Evolutionary conservation across 2,888 invertebrate genomes (phyloP).

Genomic region (Drosophila mercatorum): DNA sequence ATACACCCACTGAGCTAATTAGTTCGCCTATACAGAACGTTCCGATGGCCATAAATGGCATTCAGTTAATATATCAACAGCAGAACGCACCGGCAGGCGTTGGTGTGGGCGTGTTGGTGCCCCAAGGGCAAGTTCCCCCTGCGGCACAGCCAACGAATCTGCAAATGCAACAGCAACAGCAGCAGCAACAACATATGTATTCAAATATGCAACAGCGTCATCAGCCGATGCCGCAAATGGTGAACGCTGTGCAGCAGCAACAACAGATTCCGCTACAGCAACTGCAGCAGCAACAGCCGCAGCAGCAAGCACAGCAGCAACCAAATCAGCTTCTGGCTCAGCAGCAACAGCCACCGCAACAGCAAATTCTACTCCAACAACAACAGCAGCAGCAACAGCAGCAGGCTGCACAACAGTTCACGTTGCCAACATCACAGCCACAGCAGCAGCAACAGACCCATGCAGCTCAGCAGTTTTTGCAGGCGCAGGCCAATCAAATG

Average conservation of each 20-base stretch:
- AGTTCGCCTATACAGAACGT: constrained; percentile 67
- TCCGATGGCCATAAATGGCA: constrained; percentile 67
- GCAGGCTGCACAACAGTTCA: constrained; percentile 57
- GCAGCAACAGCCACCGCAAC: constrained; percentile 46
- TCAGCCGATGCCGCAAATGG: constrained; percentile 54
- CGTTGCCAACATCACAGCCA: constrained; percentile 56
- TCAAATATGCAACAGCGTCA: constrained; percentile 49
- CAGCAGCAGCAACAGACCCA: constrained; percentile 41
- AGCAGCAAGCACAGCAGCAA: constrained; percentile 47
- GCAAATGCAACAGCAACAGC: constrained; percentile 46
- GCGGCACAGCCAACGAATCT: constrained; percentile 31
- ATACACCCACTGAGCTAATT: constrained; percentile 75
- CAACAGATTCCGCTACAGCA: constrained; percentile 46
- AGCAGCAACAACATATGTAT: constrained; percentile 46
- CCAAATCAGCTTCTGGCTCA: constrained; percentile 40
- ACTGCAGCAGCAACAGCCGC: constrained; percentile 31
- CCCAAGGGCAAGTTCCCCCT: constrained; percentile 49
- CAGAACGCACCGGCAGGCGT: constrained; percentile 36
- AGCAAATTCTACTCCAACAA: constrained; percentile 51
- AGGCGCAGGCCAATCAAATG: constrained; percentile 64
- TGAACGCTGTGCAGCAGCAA: constrained; percentile 52
- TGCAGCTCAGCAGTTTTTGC: constrained; percentile 59
- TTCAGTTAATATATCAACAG: constrained; percentile 71
- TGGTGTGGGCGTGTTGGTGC: constrained; percentile 37
- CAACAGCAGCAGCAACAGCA: constrained; percentile 56